Conservation (phyloP, 1,140 invertebrate species). For the Drusus annulatus region DNA sequence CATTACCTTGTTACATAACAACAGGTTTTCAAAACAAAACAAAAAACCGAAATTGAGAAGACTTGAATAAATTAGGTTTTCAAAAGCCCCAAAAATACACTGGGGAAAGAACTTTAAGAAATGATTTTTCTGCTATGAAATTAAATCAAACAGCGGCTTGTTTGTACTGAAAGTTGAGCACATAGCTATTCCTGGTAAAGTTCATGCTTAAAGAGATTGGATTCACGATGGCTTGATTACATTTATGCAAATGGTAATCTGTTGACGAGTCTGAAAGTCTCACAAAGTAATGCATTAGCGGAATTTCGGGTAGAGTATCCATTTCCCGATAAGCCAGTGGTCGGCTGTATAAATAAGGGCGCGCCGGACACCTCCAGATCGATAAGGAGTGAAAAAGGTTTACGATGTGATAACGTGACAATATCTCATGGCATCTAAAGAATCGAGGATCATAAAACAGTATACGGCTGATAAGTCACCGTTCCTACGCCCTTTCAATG, state of each 20-base stretch:
- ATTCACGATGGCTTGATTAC: background rate
- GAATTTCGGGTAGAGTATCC: background rate
- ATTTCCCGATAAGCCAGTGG: background rate
- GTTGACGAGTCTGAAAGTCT: slow-evolving; percentile 16
- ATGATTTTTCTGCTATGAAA: no score
- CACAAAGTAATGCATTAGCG: slow-evolving; percentile 29
- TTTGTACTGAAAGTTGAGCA: no score
- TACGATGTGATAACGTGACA: slow-evolving; percentile 41
- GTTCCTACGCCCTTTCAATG: background rate
- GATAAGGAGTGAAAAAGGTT: slow-evolving; percentile 38
- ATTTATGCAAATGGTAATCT: slow-evolving; percentile 20
- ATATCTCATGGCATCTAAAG: slow-evolving; percentile 39
- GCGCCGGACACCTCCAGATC: slow-evolving; percentile 38
- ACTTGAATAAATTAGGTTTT: no score
- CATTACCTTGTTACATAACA: no score
- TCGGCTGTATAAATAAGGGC: slow-evolving; percentile 26
- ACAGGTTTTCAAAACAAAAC: no score
- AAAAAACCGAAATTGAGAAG: no score
- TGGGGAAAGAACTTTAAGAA: no score
- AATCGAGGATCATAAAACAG: slow-evolving; percentile 30
- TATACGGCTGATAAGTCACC: slow-evolving; percentile 20
- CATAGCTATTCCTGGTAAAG: no score
- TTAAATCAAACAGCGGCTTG: no score
- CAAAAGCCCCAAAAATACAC: no score
- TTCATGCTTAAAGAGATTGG: no score